Evolutionary conservation across 2,888 invertebrate species (phyloP), one percentile per base, ranked within the genome.

Genomic region (Chironomus tentans): DNA sequence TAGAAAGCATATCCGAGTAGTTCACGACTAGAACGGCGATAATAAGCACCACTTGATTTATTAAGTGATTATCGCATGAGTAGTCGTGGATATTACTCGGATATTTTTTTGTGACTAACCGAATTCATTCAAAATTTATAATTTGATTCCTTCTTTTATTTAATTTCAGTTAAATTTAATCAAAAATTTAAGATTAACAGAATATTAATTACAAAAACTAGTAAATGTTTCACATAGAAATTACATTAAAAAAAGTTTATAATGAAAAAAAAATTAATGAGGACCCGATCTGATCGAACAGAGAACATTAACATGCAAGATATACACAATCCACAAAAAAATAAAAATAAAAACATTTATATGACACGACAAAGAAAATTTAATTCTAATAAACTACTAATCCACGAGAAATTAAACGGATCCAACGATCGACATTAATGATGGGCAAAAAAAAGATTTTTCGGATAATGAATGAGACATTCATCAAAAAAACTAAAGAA

Each of bases 141-240:
- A 68, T 74, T 68, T 21, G 21, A 68, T 48, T 72, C 38, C 62
- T 72, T 74, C 62, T 62, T 74, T 46, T 46, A 46, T 68, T 74
- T 72, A 61, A 72, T 72, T 74, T 74, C 74, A 74, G 74, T 74
- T 74, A 74, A 74, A 74, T 47, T 68, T 38, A 65, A 62, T 74
- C 46, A 65, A 74, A 74, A 65, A 46, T 1, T 38, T 38, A 38
- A 38, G 38, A 38, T 38, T 38, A 38, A 38, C 38, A 38, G 38
- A 38, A 38, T 38, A 38, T 38, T 38, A 38, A 38, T 15, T 12
- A 73, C 18, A 74, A 74, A 10, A 7, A 28, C 10, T 68, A 28
- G 12, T 47, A 28, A 68, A 74, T 68, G 74, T 72, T 56, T 71
- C 18, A 15, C 56, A 65, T 24, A 65, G 21, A 21, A 21, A 65